Percentiles rank a stretch among this genome's conserved stretches.
phyloP scores from a whole-genome alignment of 2,797 vertebrate species.

The Kryptolebias ocellatus region DNA sequence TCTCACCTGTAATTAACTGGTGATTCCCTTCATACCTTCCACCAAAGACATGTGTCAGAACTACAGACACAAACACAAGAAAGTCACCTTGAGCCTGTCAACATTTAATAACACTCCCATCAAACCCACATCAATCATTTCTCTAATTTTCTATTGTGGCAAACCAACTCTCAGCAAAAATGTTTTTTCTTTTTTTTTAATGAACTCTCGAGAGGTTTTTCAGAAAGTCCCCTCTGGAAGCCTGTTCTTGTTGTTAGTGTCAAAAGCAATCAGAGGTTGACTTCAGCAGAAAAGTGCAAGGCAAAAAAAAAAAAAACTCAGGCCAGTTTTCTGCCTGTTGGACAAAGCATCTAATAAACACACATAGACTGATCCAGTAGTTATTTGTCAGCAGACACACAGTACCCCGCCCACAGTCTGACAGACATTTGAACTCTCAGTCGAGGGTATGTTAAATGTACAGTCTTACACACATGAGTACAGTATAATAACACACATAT shows the following conservation, averaged over 20 bases:
- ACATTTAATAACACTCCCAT: background rate
- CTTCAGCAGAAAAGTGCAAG: constrained; percentile 54
- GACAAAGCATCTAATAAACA: constrained; percentile 68
- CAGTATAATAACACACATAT: background rate
- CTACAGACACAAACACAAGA: background rate
- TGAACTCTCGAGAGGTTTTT: constrained; percentile 43
- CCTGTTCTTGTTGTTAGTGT: constrained; percentile 75
- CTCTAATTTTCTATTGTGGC: background rate
- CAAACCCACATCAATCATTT: constrained; percentile 5
- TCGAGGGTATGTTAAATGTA: constrained; percentile 22
- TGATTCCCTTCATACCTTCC: constrained; percentile 56
- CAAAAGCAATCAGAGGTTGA: constrained; percentile 72
- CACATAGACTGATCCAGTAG: constrained; percentile 43
- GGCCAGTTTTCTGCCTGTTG: constrained; percentile 72
- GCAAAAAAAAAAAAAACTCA: constrained; percentile 48
- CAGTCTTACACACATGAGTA: constrained; percentile 7
- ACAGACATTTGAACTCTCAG: constrained; percentile 30
- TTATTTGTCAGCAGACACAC: constrained; percentile 56
- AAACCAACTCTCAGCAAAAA: constrained; percentile 17
- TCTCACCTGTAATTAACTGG: constrained; percentile 75
- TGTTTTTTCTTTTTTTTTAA: constrained; percentile 41
- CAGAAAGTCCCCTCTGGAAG: constrained; percentile 60
- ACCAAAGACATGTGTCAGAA: constrained; percentile 4
- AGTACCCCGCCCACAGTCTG: constrained; percentile 16
- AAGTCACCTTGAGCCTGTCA: constrained; percentile 5